These are phyloP conservation scores for Vireo griseus DNA, from an alignment of 2,797 vertebrate species.

Conservation along the genomic window DNA sequence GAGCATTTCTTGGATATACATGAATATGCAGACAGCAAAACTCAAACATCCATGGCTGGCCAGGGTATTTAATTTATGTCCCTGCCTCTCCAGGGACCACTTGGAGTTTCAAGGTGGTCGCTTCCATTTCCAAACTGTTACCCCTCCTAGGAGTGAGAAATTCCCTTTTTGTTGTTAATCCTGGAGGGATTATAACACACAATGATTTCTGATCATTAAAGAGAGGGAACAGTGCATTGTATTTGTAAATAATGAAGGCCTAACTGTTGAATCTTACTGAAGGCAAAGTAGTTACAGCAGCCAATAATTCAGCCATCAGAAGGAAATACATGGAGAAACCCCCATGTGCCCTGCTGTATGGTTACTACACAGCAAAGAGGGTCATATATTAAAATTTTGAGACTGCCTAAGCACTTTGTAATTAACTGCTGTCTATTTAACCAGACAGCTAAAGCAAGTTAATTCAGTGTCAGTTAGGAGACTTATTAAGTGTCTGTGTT, in stretches of 20 bases:
- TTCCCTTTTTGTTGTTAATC: background rate
- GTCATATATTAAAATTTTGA: conserved; percentile 64
- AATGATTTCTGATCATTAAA: background rate
- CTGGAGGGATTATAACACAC: background rate
- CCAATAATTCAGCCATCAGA: background rate
- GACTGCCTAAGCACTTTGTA: conserved; percentile 66
- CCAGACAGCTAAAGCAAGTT: conserved; percentile 69
- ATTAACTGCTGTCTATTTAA: conserved; percentile 75
- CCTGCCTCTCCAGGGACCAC: background rate
- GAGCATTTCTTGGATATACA: background rate
- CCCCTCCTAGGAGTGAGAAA: background rate
- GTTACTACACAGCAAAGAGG: conserved; percentile 38
- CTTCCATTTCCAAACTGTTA: background rate
- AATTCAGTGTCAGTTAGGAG: conserved; percentile 72
- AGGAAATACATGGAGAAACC: background rate
- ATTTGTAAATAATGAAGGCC: background rate
- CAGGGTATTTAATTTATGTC: background rate
- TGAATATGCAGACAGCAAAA: background rate
- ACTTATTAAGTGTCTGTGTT: conserved; percentile 69
- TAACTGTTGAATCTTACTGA: background rate
- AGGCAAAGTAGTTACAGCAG: background rate
- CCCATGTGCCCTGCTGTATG: background rate
- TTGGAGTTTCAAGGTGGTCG: rapidly evolving
- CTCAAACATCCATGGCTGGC: background rate
- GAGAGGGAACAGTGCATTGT: background rate